A percentile compares a stretch with the other conserved stretches of the same genome.
phyloP scores from a whole-genome alignment of 2,888 invertebrate genomes.

The Lutraria lutraria region DNA sequence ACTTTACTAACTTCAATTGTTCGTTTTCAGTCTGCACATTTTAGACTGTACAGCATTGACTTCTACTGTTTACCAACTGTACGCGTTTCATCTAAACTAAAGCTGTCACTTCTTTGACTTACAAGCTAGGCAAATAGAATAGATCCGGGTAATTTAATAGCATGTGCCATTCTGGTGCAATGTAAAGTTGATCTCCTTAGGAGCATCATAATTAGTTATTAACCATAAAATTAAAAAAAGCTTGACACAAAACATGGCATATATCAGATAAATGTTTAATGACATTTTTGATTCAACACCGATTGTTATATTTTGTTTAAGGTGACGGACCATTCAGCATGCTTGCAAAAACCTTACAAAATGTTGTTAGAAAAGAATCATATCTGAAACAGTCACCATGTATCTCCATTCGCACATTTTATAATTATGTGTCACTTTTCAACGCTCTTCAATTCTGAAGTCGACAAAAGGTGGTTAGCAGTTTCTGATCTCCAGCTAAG shows the following conservation, averaged over 20 bases:
- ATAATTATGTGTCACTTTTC: constrained; percentile 62
- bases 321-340: not conserved
- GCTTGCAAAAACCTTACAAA: constrained; percentile 2
- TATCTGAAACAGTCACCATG: constrained; percentile 17
- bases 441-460: constrained; percentile 58
- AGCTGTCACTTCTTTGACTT: constrained; percentile 15
- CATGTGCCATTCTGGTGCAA: not conserved
- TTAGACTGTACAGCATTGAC: not conserved
- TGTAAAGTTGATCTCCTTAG: constrained; percentile 9
- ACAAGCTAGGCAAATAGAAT: not conserved
- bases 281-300: not conserved
- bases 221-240: not conserved
- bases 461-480: constrained; percentile 49
- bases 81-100: not conserved
- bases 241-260: constrained; percentile 15
- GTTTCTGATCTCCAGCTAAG: constrained; percentile 53
- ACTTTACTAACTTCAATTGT: not conserved
- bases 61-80: not conserved
- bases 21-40: not conserved
- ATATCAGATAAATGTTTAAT: not conserved
- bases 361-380: not conserved
- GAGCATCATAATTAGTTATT: constrained; percentile 16
- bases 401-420: constrained; percentile 33
- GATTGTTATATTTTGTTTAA: not conserved
- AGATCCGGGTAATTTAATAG: constrained; percentile 8